Base-by-base conservation (phyloP, 2,113 vertebrate genomes). In the Varanus komodoensis region DNA sequence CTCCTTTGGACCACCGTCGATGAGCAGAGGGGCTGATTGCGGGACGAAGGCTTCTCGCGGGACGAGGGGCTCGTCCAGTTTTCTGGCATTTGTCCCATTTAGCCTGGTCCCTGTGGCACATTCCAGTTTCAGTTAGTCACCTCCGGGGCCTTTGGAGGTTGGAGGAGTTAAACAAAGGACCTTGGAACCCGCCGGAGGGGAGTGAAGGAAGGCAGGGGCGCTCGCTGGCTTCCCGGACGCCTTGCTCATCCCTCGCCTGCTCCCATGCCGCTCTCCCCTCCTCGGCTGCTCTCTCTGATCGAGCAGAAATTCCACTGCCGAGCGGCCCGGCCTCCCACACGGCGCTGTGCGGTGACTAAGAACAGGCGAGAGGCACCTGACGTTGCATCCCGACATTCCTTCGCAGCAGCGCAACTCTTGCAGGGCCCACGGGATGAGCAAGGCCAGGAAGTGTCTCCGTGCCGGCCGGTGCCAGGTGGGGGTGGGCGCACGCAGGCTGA, bases 401-500 rank as follows among this genome's bases (percentile, higher is more conserved):
- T 27, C 80, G 23, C 84, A 94, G 92, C 84, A 93, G 92, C 90
- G 80, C 71, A 87, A 87, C 92, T 89, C 90, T 68, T 92, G 61
- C 80, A 93, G 93, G 88, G 92, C 90, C 92, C 92, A 67, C 83
- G 84, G 79, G 78, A 86, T 0, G n/a, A 91, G 91, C 68, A 80
- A 93, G 84, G 89, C 93, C 93, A 92, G 93, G 23, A 93, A 92
- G 93, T 86, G 90, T 91, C 94, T 94, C 92, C 77, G 95, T 94
- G 92, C 91, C n/a, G 88, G 87, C 91, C 93, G 90, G 97, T 97
- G 96, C 97, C 97, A 97, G 97, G 97, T 93, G 92, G 95, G 68
- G 84, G 1, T 2, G 94, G 95, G 91, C 0, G 77, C 92, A 38
- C 25, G 52, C 0, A 34, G 86, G 67, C 83, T 78, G 69, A 96